Evolutionary conservation across 2,113 vertebrate species (phyloP).

Genomic region (Bambusicola thoracicus): DNA sequence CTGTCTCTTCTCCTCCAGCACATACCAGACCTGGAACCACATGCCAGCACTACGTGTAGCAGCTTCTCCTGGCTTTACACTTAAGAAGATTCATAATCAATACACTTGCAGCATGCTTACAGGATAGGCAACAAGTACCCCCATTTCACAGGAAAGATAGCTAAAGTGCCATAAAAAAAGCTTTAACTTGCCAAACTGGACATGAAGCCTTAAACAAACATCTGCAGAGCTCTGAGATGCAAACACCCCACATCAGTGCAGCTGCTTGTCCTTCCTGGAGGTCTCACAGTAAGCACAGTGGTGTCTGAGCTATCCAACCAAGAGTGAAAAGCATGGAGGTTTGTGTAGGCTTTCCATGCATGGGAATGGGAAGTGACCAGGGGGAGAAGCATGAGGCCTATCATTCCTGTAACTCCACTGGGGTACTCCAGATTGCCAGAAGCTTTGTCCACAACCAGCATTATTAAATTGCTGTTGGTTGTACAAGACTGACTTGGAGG

Average conservation of each 20-base stretch:
- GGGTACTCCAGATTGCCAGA: background rate
- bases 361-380: background rate
- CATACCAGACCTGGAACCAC: rapidly evolving
- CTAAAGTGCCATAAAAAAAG: background rate
- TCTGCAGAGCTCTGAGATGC: background rate
- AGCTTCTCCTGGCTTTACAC: background rate
- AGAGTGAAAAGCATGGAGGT: background rate
- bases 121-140: background rate
- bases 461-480: background rate
- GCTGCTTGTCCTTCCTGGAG: background rate
- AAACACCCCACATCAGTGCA: background rate
- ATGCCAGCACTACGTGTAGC: background rate
- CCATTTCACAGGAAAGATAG: background rate
- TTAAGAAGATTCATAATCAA: background rate
- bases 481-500: background rate
- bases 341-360: background rate
- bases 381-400: background rate
- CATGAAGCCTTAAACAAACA: background rate
- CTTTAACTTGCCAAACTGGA: background rate
- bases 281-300: background rate
- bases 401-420: rapidly evolving
- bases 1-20: background rate
- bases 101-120: background rate
- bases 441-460: rapidly evolving
- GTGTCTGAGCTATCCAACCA: background rate